phyloP scores from a whole-genome alignment of 2,888 invertebrate genomes.

The Andrena marginata region DNA sequence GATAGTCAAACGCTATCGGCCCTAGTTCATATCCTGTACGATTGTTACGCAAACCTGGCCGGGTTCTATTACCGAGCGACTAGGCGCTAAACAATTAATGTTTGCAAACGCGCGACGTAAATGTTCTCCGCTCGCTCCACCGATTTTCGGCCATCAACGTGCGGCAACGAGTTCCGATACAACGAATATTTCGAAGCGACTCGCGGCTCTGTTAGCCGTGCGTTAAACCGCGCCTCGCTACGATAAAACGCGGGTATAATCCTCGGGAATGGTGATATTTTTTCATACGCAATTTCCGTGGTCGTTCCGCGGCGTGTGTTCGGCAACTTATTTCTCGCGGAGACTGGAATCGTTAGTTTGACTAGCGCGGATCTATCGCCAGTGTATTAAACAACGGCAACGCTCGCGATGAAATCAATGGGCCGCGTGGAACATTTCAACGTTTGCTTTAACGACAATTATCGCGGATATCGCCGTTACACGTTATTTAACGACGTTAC shows the following conservation, averaged over 20 bases:
- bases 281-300: not conserved
- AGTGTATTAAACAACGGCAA: conserved; percentile 5
- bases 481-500: conserved; percentile 11
- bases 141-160: conserved; percentile 30
- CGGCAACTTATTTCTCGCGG: too few species aligned
- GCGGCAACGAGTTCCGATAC: not conserved
- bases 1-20: conserved; percentile 56
- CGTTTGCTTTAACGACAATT: conserved; percentile 27
- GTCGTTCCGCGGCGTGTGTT: too few species aligned
- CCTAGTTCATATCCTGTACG: conserved; percentile 55
- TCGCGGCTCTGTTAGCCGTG: not conserved
- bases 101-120: conserved; percentile 18
- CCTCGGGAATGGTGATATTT: not conserved
- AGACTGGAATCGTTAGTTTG: not conserved
- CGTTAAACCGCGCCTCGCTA: not conserved
- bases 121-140: conserved; percentile 5
- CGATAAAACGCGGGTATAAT: not conserved
- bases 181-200: conserved; percentile 15
- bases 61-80: conserved; percentile 60
- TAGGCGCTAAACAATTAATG: conserved; percentile 58
- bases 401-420: not conserved
- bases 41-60: conserved; percentile 58
- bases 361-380: too few species aligned
- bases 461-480: conserved; percentile 18
- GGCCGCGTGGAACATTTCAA: not conserved